These are phyloP conservation scores for Drepana falcataria DNA, from an alignment of 2,888 invertebrate species.

Conservation along the genomic window DNA sequence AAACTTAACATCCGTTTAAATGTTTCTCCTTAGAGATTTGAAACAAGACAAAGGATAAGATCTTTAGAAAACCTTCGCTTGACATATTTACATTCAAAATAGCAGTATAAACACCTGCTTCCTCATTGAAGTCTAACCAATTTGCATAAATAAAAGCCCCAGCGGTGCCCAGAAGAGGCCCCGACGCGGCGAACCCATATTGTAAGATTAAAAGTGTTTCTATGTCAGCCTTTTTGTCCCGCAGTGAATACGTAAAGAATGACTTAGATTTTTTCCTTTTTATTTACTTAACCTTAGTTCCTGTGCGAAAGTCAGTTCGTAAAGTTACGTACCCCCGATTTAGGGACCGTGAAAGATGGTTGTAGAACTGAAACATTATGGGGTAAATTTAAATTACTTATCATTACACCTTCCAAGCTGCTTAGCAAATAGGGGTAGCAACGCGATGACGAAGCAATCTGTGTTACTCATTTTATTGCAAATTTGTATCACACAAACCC, in stretches of 20 bases:
- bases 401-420: too few relatives aligned
- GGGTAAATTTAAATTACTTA: too few relatives aligned
- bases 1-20: too few relatives aligned
- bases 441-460: too few relatives aligned
- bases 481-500: too few relatives aligned
- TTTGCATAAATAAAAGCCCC: slow-evolving; percentile 2
- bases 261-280: background rate
- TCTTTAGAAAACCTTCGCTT: too few relatives aligned
- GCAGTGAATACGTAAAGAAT: background rate
- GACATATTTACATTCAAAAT: too few relatives aligned
- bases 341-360: background rate
- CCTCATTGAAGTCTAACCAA: background rate
- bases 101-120: background rate
- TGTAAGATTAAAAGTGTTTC: slow-evolving; percentile 21
- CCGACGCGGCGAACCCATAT: slow-evolving; percentile 8
- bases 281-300: background rate
- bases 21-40: too few relatives aligned
- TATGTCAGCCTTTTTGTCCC: slow-evolving; percentile 16
- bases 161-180: slow-evolving; percentile 6
- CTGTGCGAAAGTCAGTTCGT: background rate
- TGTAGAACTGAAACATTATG: background rate
- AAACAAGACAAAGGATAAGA: too few relatives aligned
- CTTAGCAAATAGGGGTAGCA: too few relatives aligned
- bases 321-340: background rate
- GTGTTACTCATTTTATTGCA: too few relatives aligned